These are phyloP conservation scores for Epizoanthus fatuus DNA, from an alignment of 92 coral and sea anemone species.

Conservation along the genomic window DNA sequence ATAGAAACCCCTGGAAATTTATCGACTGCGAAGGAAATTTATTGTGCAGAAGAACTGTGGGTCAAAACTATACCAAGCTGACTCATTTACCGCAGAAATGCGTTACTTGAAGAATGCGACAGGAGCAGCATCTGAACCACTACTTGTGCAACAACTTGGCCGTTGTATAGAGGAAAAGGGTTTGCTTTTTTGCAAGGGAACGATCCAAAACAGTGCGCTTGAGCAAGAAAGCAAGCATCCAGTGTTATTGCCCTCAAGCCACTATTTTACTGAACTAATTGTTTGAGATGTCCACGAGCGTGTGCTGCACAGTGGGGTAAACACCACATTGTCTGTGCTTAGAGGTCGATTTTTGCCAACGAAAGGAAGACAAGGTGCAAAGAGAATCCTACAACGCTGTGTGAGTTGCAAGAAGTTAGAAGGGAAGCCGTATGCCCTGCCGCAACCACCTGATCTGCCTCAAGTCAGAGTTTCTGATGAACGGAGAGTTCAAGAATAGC, in stretches of 20 bases:
- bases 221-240: conserved; percentile 44
- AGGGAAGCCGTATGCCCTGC: conserved; percentile 37
- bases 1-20: no score
- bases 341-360: conserved; percentile 63
- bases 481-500: no score
- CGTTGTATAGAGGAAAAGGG: conserved; percentile 46
- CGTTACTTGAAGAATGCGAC: no score
- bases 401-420: no score
- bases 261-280: conserved; percentile 50
- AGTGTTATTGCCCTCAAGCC: conserved; percentile 49
- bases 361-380: conserved; percentile 39
- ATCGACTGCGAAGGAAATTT: no score
- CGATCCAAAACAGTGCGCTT: conserved; percentile 68
- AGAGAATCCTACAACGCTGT: not conserved
- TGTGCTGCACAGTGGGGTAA: conserved; percentile 66
- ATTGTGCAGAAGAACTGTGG: no score
- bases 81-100: no score
- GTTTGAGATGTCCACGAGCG: conserved; percentile 44
- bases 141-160: conserved; percentile 57
- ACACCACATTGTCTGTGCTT: conserved; percentile 54
- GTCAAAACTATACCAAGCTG: no score
- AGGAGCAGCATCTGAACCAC: no score
- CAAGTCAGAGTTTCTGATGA: conserved; percentile 58
- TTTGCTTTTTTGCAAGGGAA: conserved; percentile 66
- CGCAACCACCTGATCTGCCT: conserved; percentile 49